Percentiles rank a stretch among this genome's conserved stretches.
Evolutionary conservation across 2,113 vertebrate genomes (phyloP).

Genomic region (Spea multiplicata): DNA sequence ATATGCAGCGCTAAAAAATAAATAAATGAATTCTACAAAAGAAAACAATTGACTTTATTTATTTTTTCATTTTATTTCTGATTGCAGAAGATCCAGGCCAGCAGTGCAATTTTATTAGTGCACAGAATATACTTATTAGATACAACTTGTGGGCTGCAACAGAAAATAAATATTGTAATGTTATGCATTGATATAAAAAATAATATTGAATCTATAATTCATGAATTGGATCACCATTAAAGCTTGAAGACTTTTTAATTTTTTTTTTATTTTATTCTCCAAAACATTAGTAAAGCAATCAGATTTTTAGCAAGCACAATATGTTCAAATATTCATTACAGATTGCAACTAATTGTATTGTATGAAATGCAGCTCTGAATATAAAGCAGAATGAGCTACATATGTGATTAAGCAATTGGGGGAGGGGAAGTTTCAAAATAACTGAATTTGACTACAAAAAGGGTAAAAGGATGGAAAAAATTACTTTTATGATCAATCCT

Average conservation of each 20-base stretch:
- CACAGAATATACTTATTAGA: too few relatives aligned
- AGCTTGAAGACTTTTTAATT: too few relatives aligned
- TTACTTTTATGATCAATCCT: too few relatives aligned
- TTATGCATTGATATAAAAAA: too few relatives aligned
- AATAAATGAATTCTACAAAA: not conserved
- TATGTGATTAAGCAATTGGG: not conserved
- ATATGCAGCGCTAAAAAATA: not conserved
- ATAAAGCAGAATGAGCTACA: not conserved
- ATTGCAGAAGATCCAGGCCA: too few relatives aligned
- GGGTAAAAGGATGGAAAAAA: too few relatives aligned
- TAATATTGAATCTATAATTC: too few relatives aligned
- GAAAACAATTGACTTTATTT: not conserved
- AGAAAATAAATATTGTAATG: too few relatives aligned
- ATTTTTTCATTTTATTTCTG: not conserved
- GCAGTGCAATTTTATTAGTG: too few relatives aligned
- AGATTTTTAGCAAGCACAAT: not conserved
- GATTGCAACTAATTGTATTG: not conserved
- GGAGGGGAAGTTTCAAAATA: not conserved
- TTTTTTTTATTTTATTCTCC: not conserved
- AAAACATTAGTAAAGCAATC: too few relatives aligned
- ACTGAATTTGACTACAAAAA: not conserved
- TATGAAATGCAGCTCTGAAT: not conserved
- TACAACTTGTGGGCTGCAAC: too few relatives aligned
- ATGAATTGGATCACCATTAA: too few relatives aligned
- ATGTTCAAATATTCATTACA: not conserved